Conservation (phyloP, 1,140 invertebrate genomes). For the Harpegnathos saltator region DNA sequence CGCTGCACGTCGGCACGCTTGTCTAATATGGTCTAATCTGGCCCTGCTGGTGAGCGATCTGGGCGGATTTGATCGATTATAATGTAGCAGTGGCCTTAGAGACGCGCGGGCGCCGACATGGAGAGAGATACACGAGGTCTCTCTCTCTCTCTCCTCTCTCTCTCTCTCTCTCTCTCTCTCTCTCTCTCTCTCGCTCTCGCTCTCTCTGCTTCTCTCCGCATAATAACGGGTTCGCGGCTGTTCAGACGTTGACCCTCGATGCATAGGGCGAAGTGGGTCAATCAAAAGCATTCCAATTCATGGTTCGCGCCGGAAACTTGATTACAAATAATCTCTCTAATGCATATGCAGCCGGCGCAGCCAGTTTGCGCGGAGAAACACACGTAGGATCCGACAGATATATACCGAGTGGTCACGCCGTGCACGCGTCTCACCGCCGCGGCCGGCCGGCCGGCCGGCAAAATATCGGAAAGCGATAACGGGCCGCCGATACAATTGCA, state of each 20-base stretch:
- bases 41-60: slow-evolving; percentile 40
- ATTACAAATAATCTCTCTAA: slow-evolving; percentile 70
- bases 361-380: slow-evolving; percentile 48
- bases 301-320: slow-evolving; percentile 65
- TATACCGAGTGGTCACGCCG: neutral
- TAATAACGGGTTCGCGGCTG: slow-evolving; percentile 53
- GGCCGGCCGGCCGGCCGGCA: too few species aligned
- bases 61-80: slow-evolving; percentile 55
- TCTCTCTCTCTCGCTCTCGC: too few species aligned
- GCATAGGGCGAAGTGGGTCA: slow-evolving; percentile 59
- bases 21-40: slow-evolving; percentile 55
- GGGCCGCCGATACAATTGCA: slow-evolving; percentile 66
- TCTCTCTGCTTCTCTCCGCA: neutral
- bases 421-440: too few species aligned
- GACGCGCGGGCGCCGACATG: slow-evolving; percentile 45
- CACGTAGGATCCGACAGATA: neutral
- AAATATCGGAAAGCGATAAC: slow-evolving; percentile 74
- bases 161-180: too few species aligned
- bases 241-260: slow-evolving; percentile 66
- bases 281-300: slow-evolving; percentile 72
- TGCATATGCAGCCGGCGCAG: slow-evolving; percentile 58
- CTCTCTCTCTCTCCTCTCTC: too few species aligned
- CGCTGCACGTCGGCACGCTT: slow-evolving; percentile 26
- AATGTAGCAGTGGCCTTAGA: slow-evolving; percentile 48
- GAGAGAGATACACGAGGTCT: slow-evolving; percentile 11